These are phyloP conservation scores for Zhuqinia jingwanae DNA, from an alignment of 2,888 invertebrate species.

Conservation along the genomic window DNA sequence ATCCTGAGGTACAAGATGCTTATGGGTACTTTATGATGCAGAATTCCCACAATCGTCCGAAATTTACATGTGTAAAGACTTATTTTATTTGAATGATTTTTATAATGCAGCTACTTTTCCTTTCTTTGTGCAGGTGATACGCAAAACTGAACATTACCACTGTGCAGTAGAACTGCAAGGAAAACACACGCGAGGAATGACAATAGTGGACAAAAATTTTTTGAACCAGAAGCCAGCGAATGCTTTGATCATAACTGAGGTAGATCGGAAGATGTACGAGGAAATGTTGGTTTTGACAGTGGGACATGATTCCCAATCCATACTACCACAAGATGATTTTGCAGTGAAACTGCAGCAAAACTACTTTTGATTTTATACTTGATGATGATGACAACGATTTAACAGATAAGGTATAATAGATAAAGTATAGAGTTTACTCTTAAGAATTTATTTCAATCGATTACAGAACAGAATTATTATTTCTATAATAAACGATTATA, in stretches of 20 bases:
- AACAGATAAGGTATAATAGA: too few relatives aligned
- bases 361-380: conserved; percentile 41
- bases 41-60: not conserved
- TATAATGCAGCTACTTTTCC: not conserved
- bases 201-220: conserved; percentile 83
- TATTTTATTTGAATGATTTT: too few relatives aligned
- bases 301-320: not conserved
- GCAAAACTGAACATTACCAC: conserved; percentile 70
- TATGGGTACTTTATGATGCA: not conserved
- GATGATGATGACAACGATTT: not conserved
- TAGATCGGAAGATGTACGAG: conserved; percentile 83
- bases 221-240: conserved; percentile 66
- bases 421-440: too few relatives aligned
- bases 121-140: conserved; percentile 59
- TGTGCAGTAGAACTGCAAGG: conserved; percentile 85
- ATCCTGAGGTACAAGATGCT: conserved; percentile 69
- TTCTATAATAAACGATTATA: too few relatives aligned
- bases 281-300: conserved; percentile 82
- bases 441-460: too few relatives aligned
- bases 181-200: conserved; percentile 84
- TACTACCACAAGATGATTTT: not conserved
- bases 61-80: too few relatives aligned
- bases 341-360: conserved; percentile 42
- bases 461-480: too few relatives aligned
- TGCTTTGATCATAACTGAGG: conserved; percentile 82